Evolutionary conservation across 2,797 vertebrate species (phyloP).

Genomic region (Cottoperca gobio): DNA sequence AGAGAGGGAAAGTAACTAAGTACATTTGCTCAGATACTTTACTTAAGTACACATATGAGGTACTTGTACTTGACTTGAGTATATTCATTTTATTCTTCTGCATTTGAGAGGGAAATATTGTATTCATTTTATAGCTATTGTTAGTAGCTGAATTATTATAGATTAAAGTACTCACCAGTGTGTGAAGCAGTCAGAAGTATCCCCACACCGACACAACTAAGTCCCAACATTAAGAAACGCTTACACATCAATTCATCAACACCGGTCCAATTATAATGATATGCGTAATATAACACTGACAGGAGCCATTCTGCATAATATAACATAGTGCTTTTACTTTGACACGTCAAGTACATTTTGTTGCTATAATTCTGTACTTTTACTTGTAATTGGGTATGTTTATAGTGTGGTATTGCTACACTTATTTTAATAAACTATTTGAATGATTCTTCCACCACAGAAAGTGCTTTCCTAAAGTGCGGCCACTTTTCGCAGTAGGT

Average conservation of each 20-base stretch:
- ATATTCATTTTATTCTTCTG: not conserved
- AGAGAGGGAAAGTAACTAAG: not conserved
- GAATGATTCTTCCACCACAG: not conserved
- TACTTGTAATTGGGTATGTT: not conserved
- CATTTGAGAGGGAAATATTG: not conserved
- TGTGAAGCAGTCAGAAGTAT: not conserved
- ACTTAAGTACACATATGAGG: not conserved
- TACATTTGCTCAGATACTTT: not conserved
- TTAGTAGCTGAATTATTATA: not conserved
- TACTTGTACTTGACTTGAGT: not conserved
- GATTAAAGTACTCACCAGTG: not conserved
- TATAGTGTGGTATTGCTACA: not conserved
- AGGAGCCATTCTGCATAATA: not conserved
- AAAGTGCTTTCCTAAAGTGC: not conserved
- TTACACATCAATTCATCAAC: not conserved
- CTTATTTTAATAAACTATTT: not conserved
- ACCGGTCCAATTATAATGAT: not conserved
- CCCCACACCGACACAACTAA: accelerated
- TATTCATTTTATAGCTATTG: not conserved
- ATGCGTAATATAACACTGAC: not conserved
- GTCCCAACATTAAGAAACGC: not conserved
- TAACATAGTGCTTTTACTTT: not conserved
- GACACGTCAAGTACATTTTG: not conserved
- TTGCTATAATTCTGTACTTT: not conserved
- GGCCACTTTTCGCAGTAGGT: not conserved